A percentile compares a stretch with the other conserved stretches of the same genome.
Evolutionary conservation across 2,797 vertebrate genomes (phyloP).

Genomic region (Dipus sagitta): DNA sequence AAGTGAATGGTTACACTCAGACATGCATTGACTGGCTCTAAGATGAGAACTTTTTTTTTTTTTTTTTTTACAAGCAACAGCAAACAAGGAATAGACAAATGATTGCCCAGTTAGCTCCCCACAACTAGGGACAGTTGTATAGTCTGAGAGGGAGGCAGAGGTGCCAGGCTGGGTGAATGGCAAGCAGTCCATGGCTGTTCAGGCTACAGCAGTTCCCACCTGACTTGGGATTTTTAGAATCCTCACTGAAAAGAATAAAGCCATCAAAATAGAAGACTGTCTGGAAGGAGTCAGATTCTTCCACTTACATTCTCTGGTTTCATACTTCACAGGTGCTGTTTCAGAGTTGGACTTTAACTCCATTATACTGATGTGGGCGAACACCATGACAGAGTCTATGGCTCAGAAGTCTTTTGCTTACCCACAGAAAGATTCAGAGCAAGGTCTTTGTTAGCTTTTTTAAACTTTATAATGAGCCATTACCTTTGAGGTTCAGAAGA

Average conservation of each 20-base stretch:
- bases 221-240: neutral
- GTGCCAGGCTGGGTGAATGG: neutral
- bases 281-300: neutral
- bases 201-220: too few relatives aligned
- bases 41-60: neutral
- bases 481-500: conserved; percentile 22
- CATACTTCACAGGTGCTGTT: neutral
- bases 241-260: neutral
- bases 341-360: neutral
- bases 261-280: neutral
- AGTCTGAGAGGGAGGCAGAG: neutral
- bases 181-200: neutral
- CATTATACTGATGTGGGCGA: neutral
- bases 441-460: neutral
- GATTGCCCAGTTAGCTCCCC: neutral
- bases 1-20: neutral
- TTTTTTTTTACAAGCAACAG: neutral
- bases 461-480: neutral
- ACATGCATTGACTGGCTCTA: neutral
- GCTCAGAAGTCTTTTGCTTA: neutral
- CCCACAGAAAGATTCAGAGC: neutral
- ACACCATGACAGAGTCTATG: neutral
- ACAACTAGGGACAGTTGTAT: neutral
- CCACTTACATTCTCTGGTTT: neutral
- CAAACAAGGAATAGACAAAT: neutral